Conservation (phyloP, 2,113 vertebrate genomes). For the Eleginops maclovinus region DNA sequence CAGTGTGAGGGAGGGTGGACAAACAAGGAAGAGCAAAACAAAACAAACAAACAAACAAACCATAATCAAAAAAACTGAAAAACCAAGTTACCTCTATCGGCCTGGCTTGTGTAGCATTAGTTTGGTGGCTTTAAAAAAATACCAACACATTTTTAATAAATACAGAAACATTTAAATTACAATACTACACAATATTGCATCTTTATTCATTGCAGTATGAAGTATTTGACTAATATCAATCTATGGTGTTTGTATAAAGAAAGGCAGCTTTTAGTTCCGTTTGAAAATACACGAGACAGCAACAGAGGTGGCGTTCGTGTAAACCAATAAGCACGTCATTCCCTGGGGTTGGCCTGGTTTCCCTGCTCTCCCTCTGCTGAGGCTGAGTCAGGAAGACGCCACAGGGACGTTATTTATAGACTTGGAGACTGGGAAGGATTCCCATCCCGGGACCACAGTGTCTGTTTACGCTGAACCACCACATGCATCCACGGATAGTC, state of each 20-base stretch:
- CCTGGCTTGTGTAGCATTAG: too few species aligned
- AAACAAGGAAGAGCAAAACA: too few species aligned
- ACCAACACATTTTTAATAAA: too few species aligned
- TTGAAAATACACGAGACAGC: not conserved
- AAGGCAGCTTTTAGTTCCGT: not conserved
- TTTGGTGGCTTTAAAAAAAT: too few species aligned
- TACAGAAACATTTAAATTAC: too few species aligned
- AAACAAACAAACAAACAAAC: too few species aligned
- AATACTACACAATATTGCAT: not conserved
- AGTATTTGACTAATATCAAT: not conserved
- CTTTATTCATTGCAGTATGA: not conserved
- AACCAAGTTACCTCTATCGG: too few species aligned
- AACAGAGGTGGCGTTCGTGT: not conserved
- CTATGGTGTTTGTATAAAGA: not conserved
- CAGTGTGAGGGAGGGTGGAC: too few species aligned
- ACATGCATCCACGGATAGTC: not conserved
- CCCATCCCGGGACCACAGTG: conserved; percentile 39
- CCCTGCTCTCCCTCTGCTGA: not conserved
- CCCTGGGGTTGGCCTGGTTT: conserved; percentile 6
- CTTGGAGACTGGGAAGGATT: conserved; percentile 48
- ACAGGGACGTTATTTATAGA: conserved; percentile 68
- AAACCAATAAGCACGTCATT: conserved; percentile 17
- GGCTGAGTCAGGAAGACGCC: conserved; percentile 36
- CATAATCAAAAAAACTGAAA: too few species aligned
- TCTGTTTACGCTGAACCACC: conserved; percentile 40